Percentiles rank a stretch among this genome's conserved stretches.
Evolutionary conservation across 2,113 vertebrate species (phyloP).

Genomic region (Pelmatolapia mariae): DNA sequence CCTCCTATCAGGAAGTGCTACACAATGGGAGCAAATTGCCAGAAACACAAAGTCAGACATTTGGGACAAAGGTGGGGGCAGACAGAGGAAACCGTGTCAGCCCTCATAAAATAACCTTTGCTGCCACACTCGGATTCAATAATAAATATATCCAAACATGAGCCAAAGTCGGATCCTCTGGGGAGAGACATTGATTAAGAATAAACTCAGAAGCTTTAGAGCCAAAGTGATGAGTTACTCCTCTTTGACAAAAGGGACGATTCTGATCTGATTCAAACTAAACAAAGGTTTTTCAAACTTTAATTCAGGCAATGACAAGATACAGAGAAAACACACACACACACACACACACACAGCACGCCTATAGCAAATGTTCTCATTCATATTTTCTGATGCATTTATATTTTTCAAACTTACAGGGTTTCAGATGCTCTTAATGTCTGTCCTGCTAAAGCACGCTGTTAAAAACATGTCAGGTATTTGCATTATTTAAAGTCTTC

Average conservation of each 20-base stretch:
- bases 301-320: neutral
- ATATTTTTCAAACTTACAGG: neutral
- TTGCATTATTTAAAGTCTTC: neutral
- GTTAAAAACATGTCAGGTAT: neutral
- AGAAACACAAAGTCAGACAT: conserved; percentile 73
- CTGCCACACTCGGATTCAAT: neutral
- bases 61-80: conserved; percentile 52
- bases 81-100: conserved; percentile 59
- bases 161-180: neutral
- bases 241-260: neutral
- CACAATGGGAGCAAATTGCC: conserved; percentile 75
- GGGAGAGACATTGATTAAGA: neutral
- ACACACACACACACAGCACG: neutral
- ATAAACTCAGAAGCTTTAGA: neutral
- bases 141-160: neutral
- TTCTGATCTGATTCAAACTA: neutral
- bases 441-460: neutral
- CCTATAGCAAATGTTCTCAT: neutral
- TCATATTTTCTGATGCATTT: neutral
- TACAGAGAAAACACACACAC: neutral
- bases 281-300: neutral
- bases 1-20: conserved; percentile 74
- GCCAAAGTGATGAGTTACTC: neutral
- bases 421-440: neutral
- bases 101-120: conserved; percentile 32